Percentiles rank a stretch among this genome's conserved stretches.
These are phyloP conservation scores for Pagetopsis macropterus DNA, from an alignment of 2,797 vertebrate species.

Conservation along the genomic window DNA sequence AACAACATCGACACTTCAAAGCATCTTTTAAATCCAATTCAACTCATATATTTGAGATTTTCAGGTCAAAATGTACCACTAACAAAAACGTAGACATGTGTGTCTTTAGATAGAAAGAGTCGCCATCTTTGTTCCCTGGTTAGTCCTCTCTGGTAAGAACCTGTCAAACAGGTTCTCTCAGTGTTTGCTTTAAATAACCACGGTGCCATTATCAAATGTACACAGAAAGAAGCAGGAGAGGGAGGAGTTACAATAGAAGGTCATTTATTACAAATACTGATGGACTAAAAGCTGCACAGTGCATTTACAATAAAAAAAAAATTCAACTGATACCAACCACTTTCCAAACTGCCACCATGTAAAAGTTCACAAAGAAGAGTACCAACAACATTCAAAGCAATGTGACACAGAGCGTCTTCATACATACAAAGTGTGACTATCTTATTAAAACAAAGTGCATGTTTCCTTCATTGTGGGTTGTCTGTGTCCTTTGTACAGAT, in stretches of 20 bases:
- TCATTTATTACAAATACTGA: conserved; percentile 28
- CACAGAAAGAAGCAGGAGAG: conserved; percentile 14
- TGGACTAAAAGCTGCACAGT: background rate
- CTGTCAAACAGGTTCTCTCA: conserved; percentile 66
- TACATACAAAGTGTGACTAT: background rate
- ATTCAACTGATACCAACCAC: background rate
- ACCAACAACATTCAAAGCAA: background rate
- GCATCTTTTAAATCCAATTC: background rate
- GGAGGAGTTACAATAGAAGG: background rate
- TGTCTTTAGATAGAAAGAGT: conserved; percentile 1
- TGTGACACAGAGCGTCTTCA: conserved; percentile 7
- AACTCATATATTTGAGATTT: background rate
- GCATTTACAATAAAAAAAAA: background rate
- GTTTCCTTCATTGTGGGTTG: conserved; percentile 44
- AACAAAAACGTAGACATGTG: too few relatives aligned
- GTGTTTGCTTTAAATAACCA: conserved; percentile 20
- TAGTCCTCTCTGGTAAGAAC: conserved; percentile 21
- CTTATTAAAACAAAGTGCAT: conserved; percentile 30
- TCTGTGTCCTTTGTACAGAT: conserved; percentile 6
- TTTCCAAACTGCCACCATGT: background rate
- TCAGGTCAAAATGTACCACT: background rate
- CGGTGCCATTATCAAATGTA: conserved; percentile 9
- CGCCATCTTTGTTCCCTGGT: conserved; percentile 20
- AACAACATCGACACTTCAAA: background rate
- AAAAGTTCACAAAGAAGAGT: background rate